Evolutionary conservation across 2,113 vertebrate species (phyloP).

Genomic region (Anser brachyrhynchus): DNA sequence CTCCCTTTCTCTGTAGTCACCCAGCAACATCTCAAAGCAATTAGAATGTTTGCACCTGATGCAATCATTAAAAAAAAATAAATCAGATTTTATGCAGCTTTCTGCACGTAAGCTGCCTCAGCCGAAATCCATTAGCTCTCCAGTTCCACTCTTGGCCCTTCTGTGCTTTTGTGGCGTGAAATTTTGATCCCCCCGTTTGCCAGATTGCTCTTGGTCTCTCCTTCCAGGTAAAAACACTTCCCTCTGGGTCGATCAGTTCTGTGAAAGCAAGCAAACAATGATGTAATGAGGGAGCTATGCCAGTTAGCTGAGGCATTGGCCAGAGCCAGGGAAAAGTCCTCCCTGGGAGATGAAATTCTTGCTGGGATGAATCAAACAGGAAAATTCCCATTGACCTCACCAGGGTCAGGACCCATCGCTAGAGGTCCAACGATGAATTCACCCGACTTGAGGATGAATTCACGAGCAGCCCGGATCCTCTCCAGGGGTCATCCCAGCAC

Average conservation of each 20-base stretch:
- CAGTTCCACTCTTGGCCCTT: not conserved
- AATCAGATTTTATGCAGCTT: no score
- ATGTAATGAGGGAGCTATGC: slow-evolving; percentile 3
- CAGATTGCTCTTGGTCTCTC: not conserved
- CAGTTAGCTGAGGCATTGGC: not conserved
- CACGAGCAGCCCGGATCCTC: not conserved
- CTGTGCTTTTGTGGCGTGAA: not conserved
- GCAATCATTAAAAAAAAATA: no score
- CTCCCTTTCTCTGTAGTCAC: not conserved
- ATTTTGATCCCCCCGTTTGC: not conserved
- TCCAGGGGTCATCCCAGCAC: not conserved
- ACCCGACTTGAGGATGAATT: not conserved
- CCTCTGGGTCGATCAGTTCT: not conserved
- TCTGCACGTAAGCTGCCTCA: not conserved
- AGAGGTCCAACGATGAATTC: not conserved
- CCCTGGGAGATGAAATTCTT: not conserved
- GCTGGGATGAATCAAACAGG: not conserved
- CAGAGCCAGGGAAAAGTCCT: slow-evolving; percentile 41
- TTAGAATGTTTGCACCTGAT: not conserved
- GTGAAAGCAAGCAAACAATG: slow-evolving; percentile 38
- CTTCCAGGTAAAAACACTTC: slow-evolving; percentile 50
- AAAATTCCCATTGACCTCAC: slow-evolving; percentile 25
- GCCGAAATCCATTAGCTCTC: not conserved
- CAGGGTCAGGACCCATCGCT: not conserved
- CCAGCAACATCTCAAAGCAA: not conserved